Base-by-base conservation (phyloP, 2,888 invertebrate genomes). In the Poecilus cupreus region DNA sequence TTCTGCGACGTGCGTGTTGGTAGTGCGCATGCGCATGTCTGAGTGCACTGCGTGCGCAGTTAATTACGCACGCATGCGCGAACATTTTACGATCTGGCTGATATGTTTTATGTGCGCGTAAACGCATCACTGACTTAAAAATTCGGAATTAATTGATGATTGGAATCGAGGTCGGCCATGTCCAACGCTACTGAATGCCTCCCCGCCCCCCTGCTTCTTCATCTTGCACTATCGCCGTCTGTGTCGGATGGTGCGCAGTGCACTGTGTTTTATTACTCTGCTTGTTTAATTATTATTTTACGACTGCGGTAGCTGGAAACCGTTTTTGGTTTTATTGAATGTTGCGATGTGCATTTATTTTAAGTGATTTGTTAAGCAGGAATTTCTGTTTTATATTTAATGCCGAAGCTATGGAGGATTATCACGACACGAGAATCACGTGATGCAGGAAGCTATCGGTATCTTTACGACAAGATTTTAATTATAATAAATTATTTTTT, bases 61-160 rank as follows among this genome's bases (percentile, higher is more conserved):
- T 72, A 72, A 72, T 72, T 72, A 72, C 49, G 16, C 70, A 75
- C 75, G 75, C 75, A 75, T 72, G 72, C 72, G 22, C 75, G 10
- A n/a, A 51, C 32, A 78, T 46, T 80, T 80, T 80, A 80, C 80
- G 80, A 80, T 72, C 80, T 72, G 16, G 11, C 72, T 80, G 80
- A 80, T 80, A 80, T 80, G 80, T 80, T 80, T 80, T 80, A 80
- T 80, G 72, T 54, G 24, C 39, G 18, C 49, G 39, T 72, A 80
- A 80, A 70, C 80, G 80, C 72, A 77, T 76, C 32, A 57, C 37
- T 57, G 39, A 32, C 6, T 76, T 37, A 54, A 76, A 76, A 76
- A 76, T 76, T 54, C 57, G 20, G 57, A 76, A 76, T 76, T 76
- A 76, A 76, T 76, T 76, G 76, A 57, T 57, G 54, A 39, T 76